Base-by-base conservation (phyloP, 2,888 invertebrate genomes). In the Drosophila sordidula region DNA sequence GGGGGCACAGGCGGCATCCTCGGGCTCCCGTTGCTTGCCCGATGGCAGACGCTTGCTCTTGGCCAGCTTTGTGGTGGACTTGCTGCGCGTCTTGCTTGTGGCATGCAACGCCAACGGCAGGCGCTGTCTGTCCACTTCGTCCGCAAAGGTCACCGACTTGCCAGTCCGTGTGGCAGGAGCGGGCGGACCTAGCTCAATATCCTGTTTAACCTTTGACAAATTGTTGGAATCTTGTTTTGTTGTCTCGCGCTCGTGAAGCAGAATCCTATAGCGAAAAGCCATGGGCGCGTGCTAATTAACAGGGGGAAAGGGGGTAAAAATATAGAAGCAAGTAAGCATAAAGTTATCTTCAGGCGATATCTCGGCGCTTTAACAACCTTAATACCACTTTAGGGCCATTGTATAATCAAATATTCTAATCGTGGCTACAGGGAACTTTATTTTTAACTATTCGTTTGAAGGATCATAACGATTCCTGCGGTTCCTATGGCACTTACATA, bases 241-340 rank as follows among this genome's bases (percentile, higher is more conserved):
- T 34, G 38, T 44, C 12, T 73, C 79, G 29, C 75, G 80, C 56
- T 78, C 89, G 56, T 91, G 86, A 44, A 92, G 77, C 57, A 92
- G 92, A 73, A 95, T 94, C 45, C 94, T 93, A 90, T 95, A 95
- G 90, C 93, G 94, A 89, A 95, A 95, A 63, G 94, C 92, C 94
- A 95, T 94, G 12, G 95, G 95, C 57, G 94, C 94, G 45, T 93
- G 93, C 95, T 95, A n/a, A 22, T 39, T 6, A 29, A 41, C 34
- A 76, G 32, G 26, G 41, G 47, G 22, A 9, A 50, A 55, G 51
- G 58, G 51, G 49, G 47, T 57, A 51, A 39, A 25, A 16, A 5
- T 12, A 8, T 16, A 51, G 36, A 58, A 55, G 38, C 50, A 62
- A 56, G 54, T 29, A 39, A 11, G 6, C 9, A 32, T 39, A 54